Base-by-base conservation (phyloP, 2,888 invertebrate genomes). In the Chrysolina oricalcia region DNA sequence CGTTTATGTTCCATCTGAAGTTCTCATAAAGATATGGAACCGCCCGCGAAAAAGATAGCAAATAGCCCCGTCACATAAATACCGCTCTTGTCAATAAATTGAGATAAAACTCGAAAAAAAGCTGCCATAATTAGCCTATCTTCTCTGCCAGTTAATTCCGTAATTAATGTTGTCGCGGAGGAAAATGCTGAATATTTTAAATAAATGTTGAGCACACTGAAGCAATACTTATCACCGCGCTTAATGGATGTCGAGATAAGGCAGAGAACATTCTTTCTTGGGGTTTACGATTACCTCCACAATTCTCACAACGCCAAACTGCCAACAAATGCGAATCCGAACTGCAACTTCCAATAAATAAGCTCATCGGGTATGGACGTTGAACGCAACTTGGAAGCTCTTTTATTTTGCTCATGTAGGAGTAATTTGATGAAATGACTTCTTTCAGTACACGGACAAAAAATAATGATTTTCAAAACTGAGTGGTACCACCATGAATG, bases 171-270 rank as follows among this genome's bases (percentile, higher is more conserved):
- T 70, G 63, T 63, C 66, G 66, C 59, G 40, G 68, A 41, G 46
- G 53, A 67, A 67, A 72, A 74, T 75, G 68, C 69, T 41, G 66
- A 74, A 75, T 74, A 78, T 74, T 74, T 77, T 63, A 69, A 65
- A 75, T 75, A 67, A 73, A 76, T 65, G 64, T 73, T 48, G 41
- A 50, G 43, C 73, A 73, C 17, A 50, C 53, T 64, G 62, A 67
- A 48, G 63, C 73, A 46, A 17, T 68, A 76, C 68, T 63, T 67
- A 68, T 73, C 70, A 46, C 48, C 27, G 68, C 69, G 73, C 69
- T 76, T 76, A 71, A 73, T 72, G 72, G 63, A 74, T 74, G 74
- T 74, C 70, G 53, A 77, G 72, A 74, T 74, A 72, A 72, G 46
- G 48, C 59, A 43, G 59, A 62, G 43, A 62, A 74, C 72, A 77